Base-by-base conservation (phyloP, 2,888 invertebrate species). In the Athalia rosae region DNA sequence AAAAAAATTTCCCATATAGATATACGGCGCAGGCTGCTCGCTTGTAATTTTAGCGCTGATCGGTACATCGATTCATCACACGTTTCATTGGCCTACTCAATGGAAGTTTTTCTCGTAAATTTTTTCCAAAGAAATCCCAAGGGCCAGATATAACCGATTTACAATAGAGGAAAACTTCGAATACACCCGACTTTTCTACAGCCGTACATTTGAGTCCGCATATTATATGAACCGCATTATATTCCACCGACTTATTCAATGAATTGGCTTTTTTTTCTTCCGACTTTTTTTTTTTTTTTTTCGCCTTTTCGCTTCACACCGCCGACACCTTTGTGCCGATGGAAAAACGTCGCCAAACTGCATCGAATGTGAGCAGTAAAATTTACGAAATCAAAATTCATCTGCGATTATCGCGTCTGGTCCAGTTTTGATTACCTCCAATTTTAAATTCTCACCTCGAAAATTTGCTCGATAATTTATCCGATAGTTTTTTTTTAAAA, bases 1-100 rank as follows among this genome's bases (percentile, higher is more conserved):
- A 28, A 28, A 28, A 28, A 28, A 28, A 1, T 28, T 28, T 28
- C 28, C n/a, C n/a, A n/a, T 28, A 28, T 28, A 28, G 28, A 28
- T 28, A 28, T 28, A 28, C 28, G 28, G 28, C 28, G n/a, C n/a
- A n/a, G n/a, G n/a, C n/a, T n/a, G n/a, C 0, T 2, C 28, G 2
- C 1, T 28, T 28, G 28, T 28, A 28, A 28, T 28, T 28, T 28
- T 28, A 28, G 28, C n/a, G 53, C 53, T 11, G 50, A 50, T 53
- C 53, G 6, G 53, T n/a, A 53, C n/a, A 58, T 71, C 71, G 71
- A 71, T 71, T 71, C 71, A 71, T 71, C 71, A 71, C 71, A 71
- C 71, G 58, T 71, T 71, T 71, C 58, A 71, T 71, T 71, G 71
- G 58, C 71, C 71, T 58, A 58, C 56, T 71, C 58, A 71, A 58